Percentiles rank a stretch among this genome's conserved stretches.
These are phyloP conservation scores for Gobio occitaniae DNA, from an alignment of 2,797 vertebrate species.

Conservation along the genomic window DNA sequence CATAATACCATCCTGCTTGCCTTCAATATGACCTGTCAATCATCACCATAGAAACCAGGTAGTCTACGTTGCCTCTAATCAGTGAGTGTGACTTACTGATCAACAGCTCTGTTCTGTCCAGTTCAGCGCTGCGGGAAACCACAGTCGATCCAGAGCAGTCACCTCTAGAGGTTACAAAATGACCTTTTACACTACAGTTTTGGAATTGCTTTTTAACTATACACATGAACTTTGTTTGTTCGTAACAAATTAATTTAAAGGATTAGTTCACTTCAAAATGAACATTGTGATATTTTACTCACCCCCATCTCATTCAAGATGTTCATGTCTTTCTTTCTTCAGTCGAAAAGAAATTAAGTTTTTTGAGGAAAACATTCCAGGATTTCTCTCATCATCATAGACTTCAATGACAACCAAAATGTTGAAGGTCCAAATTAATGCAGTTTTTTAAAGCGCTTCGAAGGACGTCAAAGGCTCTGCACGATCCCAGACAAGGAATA, in stretches of 20 bases:
- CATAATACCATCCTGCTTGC: slow-evolving; percentile 34
- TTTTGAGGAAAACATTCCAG: no score
- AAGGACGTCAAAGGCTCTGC: no score
- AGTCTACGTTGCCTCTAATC: not conserved
- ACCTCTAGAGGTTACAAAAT: not conserved
- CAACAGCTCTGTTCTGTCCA: slow-evolving; percentile 35
- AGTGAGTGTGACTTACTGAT: slow-evolving; percentile 27
- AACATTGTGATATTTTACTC: no score
- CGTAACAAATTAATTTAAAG: not conserved
- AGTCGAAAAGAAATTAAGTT: no score
- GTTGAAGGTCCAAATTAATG: no score
- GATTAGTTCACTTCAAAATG: no score
- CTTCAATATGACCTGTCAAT: slow-evolving; percentile 48
- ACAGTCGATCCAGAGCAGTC: not conserved
- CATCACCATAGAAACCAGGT: slow-evolving; percentile 53
- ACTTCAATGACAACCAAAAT: no score
- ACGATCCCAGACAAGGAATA: no score
- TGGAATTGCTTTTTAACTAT: not conserved
- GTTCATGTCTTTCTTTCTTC: no score
- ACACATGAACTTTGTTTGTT: not conserved
- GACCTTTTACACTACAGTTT: slow-evolving; percentile 30
- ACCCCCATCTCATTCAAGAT: no score
- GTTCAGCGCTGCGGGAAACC: not conserved
- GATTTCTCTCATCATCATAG: no score
- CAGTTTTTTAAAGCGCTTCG: no score